Evolutionary conservation across 1,140 invertebrate species (phyloP), one percentile per base, ranked within the genome.

Genomic region (Ruditapes philippinarum): DNA sequence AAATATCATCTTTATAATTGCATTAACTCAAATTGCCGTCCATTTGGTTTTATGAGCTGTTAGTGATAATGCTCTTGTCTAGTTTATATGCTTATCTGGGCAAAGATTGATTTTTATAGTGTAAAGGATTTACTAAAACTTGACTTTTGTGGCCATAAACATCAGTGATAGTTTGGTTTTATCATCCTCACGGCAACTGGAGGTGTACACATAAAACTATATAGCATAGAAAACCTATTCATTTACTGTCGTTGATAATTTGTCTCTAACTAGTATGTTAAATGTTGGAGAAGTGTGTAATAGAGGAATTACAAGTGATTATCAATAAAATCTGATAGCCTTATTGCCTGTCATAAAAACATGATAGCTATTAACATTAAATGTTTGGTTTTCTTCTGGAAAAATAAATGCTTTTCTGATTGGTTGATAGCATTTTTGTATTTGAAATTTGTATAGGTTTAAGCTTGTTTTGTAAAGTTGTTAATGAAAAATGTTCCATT

Each of bases 141-240:
- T 84, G 82, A 84, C 82, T 73, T 84, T 84, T 73, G 82, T 84
- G 82, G 82, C 68, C 82, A 54, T 84, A 51, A 84, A 84, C 62
- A 70, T 84, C 82, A 70, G 65, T 65, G 79, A 81, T 81, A 81
- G 79, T 62, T 36, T 28, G 31, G 42, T 84, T 84, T 84, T 73
- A 84, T 81, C 17, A 1, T 36, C 54, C 25, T 65, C 36, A 31
- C 51, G 42, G 65, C 79, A 81, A 81, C 49, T 81, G 25, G 25
- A 62, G 79, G 60, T 81, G 60, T 19, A 42, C 79, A 42, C 51
- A 81, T 81, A 78, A 78, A 78, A 74, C 70, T 54, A 78, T 54
- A 54, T 36, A 54, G 42, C 33, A 49, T 19, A 25, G 45, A 36
- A 51, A 51, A 49, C 17, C 45, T 38, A 33, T 78, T 78, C 74